phyloP scores from a whole-genome alignment of 2,797 vertebrate species.

The Phrynocephalus forsythii region DNA sequence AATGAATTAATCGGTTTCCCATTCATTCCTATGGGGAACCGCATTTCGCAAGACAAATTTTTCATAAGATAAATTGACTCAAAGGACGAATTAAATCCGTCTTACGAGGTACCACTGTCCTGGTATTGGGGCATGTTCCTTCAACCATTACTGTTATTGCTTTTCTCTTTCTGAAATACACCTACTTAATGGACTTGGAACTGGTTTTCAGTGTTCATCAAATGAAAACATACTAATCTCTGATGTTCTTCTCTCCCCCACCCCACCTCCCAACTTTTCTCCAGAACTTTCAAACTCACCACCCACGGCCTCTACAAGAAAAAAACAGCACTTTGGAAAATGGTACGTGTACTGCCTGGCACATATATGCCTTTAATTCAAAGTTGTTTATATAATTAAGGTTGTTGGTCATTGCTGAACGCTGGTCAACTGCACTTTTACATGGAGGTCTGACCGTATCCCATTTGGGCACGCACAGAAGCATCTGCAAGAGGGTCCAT shows the following conservation, averaged over 20 bases:
- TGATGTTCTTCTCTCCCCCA: slow-evolving; percentile 1
- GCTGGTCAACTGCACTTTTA: background rate
- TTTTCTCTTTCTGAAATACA: slow-evolving; percentile 14
- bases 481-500: background rate
- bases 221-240: slow-evolving; percentile 13
- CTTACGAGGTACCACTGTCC: too few species aligned
- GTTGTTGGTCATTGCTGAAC: background rate
- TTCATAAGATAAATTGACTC: too few species aligned
- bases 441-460: background rate
- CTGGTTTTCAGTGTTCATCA: slow-evolving; percentile 5
- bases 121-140: background rate
- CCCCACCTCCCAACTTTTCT: background rate
- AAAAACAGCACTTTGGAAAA: slow-evolving; percentile 55
- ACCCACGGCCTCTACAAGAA: slow-evolving; percentile 72
- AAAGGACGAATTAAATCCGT: too few species aligned
- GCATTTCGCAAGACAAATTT: too few species aligned
- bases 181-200: background rate
- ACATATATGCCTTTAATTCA: background rate
- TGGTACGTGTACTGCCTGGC: slow-evolving; percentile 52
- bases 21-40: too few species aligned
- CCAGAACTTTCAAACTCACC: slow-evolving; percentile 83
- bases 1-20: too few species aligned
- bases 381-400: background rate
- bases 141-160: background rate
- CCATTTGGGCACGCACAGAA: background rate